phyloP scores from a whole-genome alignment of 1,140 invertebrate species.

The Harpegnathos saltator region DNA sequence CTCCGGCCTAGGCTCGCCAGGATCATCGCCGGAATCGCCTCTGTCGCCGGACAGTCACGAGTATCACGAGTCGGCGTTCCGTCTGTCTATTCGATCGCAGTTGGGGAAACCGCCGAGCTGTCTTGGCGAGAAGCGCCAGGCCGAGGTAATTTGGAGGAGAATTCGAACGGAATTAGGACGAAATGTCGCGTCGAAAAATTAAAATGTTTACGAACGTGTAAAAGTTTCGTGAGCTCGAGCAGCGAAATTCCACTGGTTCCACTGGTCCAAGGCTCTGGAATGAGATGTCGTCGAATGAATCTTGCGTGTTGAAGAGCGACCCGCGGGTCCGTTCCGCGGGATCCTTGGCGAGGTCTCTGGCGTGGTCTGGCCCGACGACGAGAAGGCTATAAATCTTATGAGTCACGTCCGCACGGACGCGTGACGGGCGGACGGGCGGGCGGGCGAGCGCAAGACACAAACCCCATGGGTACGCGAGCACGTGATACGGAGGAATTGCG shows the following conservation, averaged over 20 bases:
- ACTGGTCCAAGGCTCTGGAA: too few relatives aligned
- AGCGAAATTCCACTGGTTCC: too few relatives aligned
- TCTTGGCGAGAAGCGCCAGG: slow-evolving; percentile 76
- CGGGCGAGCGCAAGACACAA: slow-evolving; percentile 53
- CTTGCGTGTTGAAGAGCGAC: background rate
- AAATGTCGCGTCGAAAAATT: background rate
- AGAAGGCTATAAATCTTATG: slow-evolving; percentile 81
- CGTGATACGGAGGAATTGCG: slow-evolving; percentile 82
- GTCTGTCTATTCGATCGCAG: slow-evolving; percentile 79
- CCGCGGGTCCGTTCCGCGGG: too few relatives aligned
- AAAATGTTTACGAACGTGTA: background rate
- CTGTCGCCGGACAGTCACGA: slow-evolving; percentile 80
- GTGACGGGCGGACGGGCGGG: too few relatives aligned
- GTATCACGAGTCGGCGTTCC: slow-evolving; percentile 77
- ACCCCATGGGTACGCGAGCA: slow-evolving; percentile 77
- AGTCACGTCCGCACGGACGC: slow-evolving; percentile 78
- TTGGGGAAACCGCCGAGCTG: slow-evolving; percentile 79
- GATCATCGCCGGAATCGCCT: slow-evolving; percentile 76
- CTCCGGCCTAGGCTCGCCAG: slow-evolving; percentile 79
- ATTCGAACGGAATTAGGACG: background rate
- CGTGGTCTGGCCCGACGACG: slow-evolving; percentile 30
- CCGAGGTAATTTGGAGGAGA: slow-evolving; percentile 77
- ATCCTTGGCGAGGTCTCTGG: slow-evolving; percentile 40
- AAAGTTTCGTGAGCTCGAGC: too few relatives aligned
- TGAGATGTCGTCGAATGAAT: slow-evolving; percentile 4